Conservation (phyloP, 2,113 vertebrate species). For the Megalops atlanticus region DNA sequence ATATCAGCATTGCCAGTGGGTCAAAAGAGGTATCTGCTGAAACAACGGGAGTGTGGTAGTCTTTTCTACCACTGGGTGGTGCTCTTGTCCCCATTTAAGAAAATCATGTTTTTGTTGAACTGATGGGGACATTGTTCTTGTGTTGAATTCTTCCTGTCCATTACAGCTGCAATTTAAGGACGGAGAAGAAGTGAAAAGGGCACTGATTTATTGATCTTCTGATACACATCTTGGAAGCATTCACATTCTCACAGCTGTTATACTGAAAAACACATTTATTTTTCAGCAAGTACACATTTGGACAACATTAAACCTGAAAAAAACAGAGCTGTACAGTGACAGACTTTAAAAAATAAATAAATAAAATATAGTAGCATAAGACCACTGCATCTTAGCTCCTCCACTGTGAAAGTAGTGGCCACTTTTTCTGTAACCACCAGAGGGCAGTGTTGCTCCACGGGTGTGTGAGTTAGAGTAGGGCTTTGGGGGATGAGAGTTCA, state of each 20-base stretch:
- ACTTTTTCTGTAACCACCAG: constrained; percentile 44
- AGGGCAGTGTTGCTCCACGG: constrained; percentile 61
- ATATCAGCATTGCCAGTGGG: neutral
- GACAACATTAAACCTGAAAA: neutral
- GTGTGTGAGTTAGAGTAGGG: neutral
- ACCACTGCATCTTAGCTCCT: neutral
- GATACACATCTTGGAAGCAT: neutral
- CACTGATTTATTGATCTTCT: neutral
- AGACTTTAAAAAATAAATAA: neutral
- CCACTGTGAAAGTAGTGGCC: neutral
- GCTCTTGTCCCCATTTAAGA: neutral
- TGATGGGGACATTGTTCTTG: neutral
- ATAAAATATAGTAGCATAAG: neutral
- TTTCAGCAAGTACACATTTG: neutral
- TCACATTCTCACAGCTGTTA: neutral
- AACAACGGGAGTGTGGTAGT: neutral
- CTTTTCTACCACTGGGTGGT: neutral
- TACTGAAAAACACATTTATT: neutral
- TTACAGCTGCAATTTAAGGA: neutral
- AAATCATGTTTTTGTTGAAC: neutral
- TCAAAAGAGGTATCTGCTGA: too few species aligned
- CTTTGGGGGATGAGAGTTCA: neutral
- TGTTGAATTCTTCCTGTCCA: neutral
- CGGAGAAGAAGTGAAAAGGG: neutral
- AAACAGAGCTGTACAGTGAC: neutral